Evolutionary conservation across 1,140 invertebrate species (phyloP).

Genomic region (Rhagoletis pomonella): DNA sequence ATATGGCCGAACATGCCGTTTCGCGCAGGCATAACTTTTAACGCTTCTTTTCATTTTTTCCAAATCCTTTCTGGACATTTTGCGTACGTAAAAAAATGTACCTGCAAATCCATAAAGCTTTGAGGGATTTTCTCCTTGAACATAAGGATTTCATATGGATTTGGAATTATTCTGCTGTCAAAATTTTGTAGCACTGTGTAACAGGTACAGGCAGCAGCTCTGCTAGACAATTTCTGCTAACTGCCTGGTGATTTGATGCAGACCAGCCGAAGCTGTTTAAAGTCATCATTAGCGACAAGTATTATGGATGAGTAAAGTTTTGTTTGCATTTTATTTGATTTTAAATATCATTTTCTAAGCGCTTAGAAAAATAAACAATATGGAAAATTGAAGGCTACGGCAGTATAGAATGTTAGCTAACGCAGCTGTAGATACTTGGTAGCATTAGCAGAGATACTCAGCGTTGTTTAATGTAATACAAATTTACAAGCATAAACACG

Average conservation of each 20-base stretch:
- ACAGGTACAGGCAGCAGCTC: too few relatives aligned
- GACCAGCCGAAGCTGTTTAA: neutral
- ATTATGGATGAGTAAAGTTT: neutral
- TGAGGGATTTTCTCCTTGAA: too few relatives aligned
- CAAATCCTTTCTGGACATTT: too few relatives aligned
- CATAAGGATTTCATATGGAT: too few relatives aligned
- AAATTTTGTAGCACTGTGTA: too few relatives aligned
- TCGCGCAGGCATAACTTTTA: too few relatives aligned
- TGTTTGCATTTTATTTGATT: neutral
- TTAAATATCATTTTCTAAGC: neutral
- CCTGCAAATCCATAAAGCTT: too few relatives aligned
- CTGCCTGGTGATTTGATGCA: neutral
- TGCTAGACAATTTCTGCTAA: too few relatives aligned
- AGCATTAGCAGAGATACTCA: neutral
- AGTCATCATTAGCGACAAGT: slow-evolving; percentile 1
- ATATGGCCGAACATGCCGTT: too few relatives aligned
- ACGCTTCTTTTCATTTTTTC: too few relatives aligned
- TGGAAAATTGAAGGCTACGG: neutral
- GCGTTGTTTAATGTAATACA: neutral
- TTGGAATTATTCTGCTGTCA: too few relatives aligned
- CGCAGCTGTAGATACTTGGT: neutral
- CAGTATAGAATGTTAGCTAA: neutral
- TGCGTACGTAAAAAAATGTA: too few relatives aligned
- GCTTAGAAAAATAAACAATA: slow-evolving; percentile 19
- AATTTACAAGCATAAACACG: neutral